A percentile compares a stretch with the other conserved stretches of the same genome.
Conservation (phyloP, 2,888 invertebrate species). For the Drosophila peninsularis region DNA sequence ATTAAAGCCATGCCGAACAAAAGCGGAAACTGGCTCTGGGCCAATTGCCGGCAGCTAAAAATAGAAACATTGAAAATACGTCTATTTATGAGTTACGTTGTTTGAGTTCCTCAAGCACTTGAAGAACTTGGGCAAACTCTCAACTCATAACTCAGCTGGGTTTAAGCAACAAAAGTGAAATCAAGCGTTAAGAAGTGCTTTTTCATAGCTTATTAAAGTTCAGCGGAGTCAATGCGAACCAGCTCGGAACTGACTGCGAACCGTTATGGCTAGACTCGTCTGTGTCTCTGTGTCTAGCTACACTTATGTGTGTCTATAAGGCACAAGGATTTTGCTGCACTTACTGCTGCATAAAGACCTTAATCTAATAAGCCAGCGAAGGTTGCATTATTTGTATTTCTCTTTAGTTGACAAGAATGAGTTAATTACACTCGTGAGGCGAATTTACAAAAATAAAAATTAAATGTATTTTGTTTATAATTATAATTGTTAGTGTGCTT, state of each 20-base stretch:
- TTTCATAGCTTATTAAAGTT: slow-evolving; percentile 44
- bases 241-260: slow-evolving; percentile 41
- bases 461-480: slow-evolving; percentile 69
- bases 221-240: slow-evolving; percentile 46
- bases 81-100: neutral
- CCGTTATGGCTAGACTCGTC: slow-evolving; percentile 26
- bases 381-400: slow-evolving; percentile 51
- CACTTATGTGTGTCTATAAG: neutral
- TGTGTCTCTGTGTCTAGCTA: neutral
- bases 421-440: slow-evolving; percentile 58
- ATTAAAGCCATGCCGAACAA: slow-evolving; percentile 50
- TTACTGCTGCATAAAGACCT: slow-evolving; percentile 61
- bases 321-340: slow-evolving; percentile 69
- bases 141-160: slow-evolving; percentile 12
- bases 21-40: slow-evolving; percentile 57
- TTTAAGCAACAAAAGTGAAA: slow-evolving; percentile 19
- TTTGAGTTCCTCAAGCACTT: slow-evolving; percentile 19
- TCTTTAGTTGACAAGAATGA: slow-evolving; percentile 59
- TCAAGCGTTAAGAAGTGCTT: slow-evolving; percentile 47
- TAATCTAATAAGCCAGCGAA: slow-evolving; percentile 73
- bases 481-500: slow-evolving; percentile 63
- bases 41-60: slow-evolving; percentile 16
- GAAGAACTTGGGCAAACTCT: slow-evolving; percentile 31
- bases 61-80: slow-evolving; percentile 8
- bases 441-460: slow-evolving; percentile 56